These are phyloP conservation scores for Grallaria varia DNA, from an alignment of 2,113 vertebrate genomes.

Conservation along the genomic window DNA sequence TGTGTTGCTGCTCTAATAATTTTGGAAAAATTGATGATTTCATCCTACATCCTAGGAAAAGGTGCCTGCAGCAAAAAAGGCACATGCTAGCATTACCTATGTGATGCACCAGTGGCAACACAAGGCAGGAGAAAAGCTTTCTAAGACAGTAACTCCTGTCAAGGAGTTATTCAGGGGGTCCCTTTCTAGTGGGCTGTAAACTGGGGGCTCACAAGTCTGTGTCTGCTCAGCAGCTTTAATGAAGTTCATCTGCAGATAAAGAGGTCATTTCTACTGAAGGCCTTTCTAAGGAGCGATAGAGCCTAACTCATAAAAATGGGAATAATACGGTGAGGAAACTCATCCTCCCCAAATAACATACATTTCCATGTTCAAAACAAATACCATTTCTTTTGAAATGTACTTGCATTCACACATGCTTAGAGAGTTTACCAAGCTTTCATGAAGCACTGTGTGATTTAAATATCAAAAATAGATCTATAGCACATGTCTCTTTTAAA, in stretches of 20 bases:
- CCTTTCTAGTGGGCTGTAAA: neutral
- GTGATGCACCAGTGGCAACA: neutral
- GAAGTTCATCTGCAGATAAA: neutral
- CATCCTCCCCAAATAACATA: neutral
- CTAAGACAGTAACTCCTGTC: neutral
- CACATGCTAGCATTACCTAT: neutral
- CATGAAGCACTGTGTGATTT: neutral
- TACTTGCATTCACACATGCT: neutral
- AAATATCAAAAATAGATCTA: neutral
- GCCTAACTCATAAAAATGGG: neutral
- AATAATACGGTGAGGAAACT: neutral
- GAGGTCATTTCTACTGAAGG: neutral
- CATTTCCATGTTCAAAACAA: neutral
- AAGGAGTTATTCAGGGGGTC: fast-evolving
- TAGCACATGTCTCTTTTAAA: neutral
- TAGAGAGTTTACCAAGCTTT: neutral
- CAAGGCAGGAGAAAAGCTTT: neutral
- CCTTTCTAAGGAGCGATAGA: neutral
- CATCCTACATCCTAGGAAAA: neutral
- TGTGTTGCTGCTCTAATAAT: neutral
- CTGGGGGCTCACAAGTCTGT: neutral
- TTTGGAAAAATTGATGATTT: neutral
- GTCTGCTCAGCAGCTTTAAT: neutral
- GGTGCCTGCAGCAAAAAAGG: neutral
- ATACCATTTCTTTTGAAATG: neutral